Conservation (phyloP, 2,888 invertebrate species). For the Lottia scabra region DNA sequence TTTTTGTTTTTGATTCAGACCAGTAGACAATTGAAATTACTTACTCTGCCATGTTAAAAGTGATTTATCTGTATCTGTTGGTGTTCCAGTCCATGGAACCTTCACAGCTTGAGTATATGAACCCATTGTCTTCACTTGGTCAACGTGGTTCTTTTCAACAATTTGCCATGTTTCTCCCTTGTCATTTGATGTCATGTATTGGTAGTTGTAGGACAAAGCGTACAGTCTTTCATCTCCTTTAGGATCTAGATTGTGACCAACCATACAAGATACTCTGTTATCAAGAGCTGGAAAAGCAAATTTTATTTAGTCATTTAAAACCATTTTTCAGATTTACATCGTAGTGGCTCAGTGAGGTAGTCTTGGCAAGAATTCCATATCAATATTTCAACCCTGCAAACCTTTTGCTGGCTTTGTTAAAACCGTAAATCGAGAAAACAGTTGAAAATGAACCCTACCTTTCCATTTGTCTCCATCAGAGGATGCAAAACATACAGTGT, state of each 20-base stretch:
- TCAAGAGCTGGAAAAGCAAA: conserved; percentile 34
- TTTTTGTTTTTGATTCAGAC: too few relatives aligned
- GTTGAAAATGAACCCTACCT: neutral
- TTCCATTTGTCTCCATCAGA: neutral
- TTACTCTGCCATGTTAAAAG: too few relatives aligned
- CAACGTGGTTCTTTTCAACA: neutral
- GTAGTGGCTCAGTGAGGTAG: too few relatives aligned
- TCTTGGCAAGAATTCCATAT: too few relatives aligned
- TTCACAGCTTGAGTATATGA: neutral
- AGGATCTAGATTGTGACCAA: conserved; percentile 37
- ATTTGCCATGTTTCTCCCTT: neutral
- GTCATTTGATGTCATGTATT: neutral
- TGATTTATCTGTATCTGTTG: too few relatives aligned
- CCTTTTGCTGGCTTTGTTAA: too few relatives aligned
- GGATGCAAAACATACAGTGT: neutral
- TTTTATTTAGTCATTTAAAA: too few relatives aligned
- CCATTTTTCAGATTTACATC: too few relatives aligned
- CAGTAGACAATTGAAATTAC: too few relatives aligned
- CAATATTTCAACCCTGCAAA: too few relatives aligned
- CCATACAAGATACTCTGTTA: conserved; percentile 37
- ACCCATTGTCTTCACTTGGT: neutral
- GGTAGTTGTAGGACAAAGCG: neutral
- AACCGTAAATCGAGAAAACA: too few relatives aligned
- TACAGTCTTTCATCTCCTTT: conserved; percentile 16
- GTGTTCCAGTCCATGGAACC: neutral